Base-by-base conservation (phyloP, 1,140 invertebrate species). In the Lineus longissimus region DNA sequence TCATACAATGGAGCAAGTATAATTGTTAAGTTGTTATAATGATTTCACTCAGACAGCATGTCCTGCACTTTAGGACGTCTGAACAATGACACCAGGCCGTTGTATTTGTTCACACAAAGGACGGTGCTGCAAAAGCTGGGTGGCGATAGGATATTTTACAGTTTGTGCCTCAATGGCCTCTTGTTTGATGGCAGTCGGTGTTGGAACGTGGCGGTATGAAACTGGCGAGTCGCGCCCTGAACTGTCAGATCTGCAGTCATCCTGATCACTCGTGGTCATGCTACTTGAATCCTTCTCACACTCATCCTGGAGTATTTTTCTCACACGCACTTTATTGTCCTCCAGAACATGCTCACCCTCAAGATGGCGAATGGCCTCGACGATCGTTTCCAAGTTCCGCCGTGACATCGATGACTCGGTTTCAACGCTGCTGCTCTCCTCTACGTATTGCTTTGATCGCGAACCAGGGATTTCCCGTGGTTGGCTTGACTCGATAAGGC, bases 361-460 rank as follows among this genome's bases (percentile, higher is more conserved):
- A 61, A 98, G 83, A 74, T 96, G 95, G 40, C 94, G 87, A 70
- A 98, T 98, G 27, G 96, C 96, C 77, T 98, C 95, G 9, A 97
- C 94, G 65, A 98, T 98, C 1, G 95, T 97, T 78, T 98, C 94
- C 63, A 98, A 84, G 79, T 97, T 98, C 75, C 95, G 91, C 41
- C 93, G 87, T 54, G 92, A 93, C 30, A 91, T 91, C 22, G 90
- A 71, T 63, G 64, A 58, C 31, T 62, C 29, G 33, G 6, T 36
- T 36, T 36, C 33, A 36, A 15, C 33, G 15, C 33, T 36, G 33
- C 33, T 36, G 33, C 33, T 36, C 33, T 36, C 33, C 15, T 36
- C 33, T 7, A 36, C 33, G 15, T 36, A 36, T 36, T 36, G 33
- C 15, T 36, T 4, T 36, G 33, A 36, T 15, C 33, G 6, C 4